Base-by-base conservation (phyloP, 2,797 vertebrate species). In the Selene dorsalis region DNA sequence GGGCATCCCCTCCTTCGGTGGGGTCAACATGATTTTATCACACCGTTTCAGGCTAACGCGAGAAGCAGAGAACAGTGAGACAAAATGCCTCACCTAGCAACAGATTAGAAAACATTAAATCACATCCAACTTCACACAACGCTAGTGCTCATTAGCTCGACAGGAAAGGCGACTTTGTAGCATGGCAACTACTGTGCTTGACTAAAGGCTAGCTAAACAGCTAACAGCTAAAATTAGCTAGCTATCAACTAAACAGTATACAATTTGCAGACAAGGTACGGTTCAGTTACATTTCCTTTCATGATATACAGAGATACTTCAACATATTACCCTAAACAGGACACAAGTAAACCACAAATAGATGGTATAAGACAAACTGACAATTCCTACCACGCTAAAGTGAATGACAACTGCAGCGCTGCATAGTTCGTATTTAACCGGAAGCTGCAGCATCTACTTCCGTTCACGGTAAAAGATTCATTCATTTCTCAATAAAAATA, bases 1-100 rank as follows among this genome's bases (percentile, higher is more conserved):
- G 48, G 92, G 88, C 32, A 94, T 84, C 28, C 87, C 94, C 69
- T 94, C 93, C 8, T 92, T 95, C 2, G 88, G 85, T 0, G 94
- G 94, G 82, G 96, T 97, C 80, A 93, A 89, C 92, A 92, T 92
- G 41, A 4, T 65, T 39, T 24, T 26, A 47, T 58, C 58, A 30
- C 16, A 35, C 64, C 38, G 41, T 52, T 71, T 71, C 59, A 79
- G 82, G 84, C 89, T 90, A 38, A 17, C 10, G 53, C 4, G 43
- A 48, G 14, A 2, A 52, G 35, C 26, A 55, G 17, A 57, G 47
- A 45, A 58, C 48, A 30, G 0, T 8, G 17, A 67, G 20, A 48
- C 8, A 20, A 62, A 16, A 30, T 4, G 2, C 22, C 18, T 38
- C n/a, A 5, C 0, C 6, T 6, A 68, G 4, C 0, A 26, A 14